Base-by-base conservation (phyloP, 2,888 invertebrate genomes). In the Acanthosepion lycidas region DNA sequence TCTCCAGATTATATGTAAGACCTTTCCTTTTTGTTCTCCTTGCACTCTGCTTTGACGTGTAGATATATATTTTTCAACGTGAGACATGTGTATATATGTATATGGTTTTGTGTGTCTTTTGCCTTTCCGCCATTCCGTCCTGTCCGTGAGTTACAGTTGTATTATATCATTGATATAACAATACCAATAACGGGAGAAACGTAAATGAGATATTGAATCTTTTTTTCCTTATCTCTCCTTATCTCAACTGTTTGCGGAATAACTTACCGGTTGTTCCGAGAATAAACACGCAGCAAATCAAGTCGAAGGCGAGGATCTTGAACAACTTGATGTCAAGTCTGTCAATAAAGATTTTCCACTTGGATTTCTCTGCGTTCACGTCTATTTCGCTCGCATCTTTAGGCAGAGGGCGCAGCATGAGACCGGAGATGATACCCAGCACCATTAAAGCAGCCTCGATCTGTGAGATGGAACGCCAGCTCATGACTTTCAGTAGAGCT, bases 391-490 rank as follows among this genome's bases (percentile, higher is more conserved):
- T n/a, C 6, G 53, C 8, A 78, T n/a, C 78, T 26, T 49, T 8
- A 6, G 93, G 93, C n/a, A 93, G 51, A 3, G 93, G 93, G 0
- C 49, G 93, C 28, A 93, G 33, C 15, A 53, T 93, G n/a, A 93
- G 18, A 15, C 93, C 93, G 18, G 93, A 93, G 28, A 93, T 28
- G 6, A 93, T 93, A 20, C 93, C 93, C 18, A 93, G 26, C 6
- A 93, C 53, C 93, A 93, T 93, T 53, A 93, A 53, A 1, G 93
- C 93, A 53, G 49, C 93, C 53, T 93, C 93, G 12, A 93, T 93
- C 28, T 53, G 51, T 2, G 93, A 93, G 33, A 93, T 53, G 33
- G 53, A n/a, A 53, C 93, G 93, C 93, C 93, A 93, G n/a, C 28
- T 53, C 53, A 93, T 93, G 20, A 93, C 26, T 28, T 93, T 93